Conservation (phyloP, 2,888 invertebrate genomes). For the Drosophila antonietae region DNA sequence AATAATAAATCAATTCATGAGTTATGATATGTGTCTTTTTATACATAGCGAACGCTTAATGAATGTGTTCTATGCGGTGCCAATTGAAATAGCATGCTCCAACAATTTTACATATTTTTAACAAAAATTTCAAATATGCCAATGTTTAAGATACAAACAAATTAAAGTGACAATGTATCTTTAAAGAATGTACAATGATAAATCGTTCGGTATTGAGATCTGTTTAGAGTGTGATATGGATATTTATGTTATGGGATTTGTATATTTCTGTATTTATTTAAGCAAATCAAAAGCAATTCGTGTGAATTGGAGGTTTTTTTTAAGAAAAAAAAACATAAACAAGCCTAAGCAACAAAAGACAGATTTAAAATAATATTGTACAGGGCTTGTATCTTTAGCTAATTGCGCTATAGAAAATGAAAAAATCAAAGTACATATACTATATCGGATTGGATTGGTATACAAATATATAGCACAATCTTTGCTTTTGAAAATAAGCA, state of each 20-base stretch:
- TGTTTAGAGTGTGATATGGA: conserved; percentile 18
- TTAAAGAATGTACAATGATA: conserved; percentile 11
- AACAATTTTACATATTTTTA: conserved; percentile 44
- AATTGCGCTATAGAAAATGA: conserved; percentile 27
- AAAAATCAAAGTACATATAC: conserved; percentile 21
- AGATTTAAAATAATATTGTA: conserved; percentile 34
- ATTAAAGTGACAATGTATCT: background rate
- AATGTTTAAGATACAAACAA: conserved; percentile 36
- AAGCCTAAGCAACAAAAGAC: conserved; percentile 44
- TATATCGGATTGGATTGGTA: conserved; percentile 21
- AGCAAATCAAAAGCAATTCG: conserved; percentile 37
- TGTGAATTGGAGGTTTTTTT: background rate
- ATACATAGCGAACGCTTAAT: conserved; percentile 4
- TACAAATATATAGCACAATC: conserved; percentile 20
- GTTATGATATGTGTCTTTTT: conserved; percentile 16
- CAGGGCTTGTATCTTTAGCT: conserved; percentile 22
- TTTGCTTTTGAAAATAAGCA: conserved; percentile 40
- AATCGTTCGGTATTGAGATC: conserved; percentile 7
- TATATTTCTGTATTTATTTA: conserved; percentile 9
- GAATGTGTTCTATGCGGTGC: conserved; percentile 47
- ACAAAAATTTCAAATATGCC: conserved; percentile 42
- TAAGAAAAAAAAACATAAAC: conserved; percentile 1
- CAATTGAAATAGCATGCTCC: conserved; percentile 64
- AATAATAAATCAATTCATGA: conserved; percentile 17
- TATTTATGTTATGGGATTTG: conserved; percentile 20